These are phyloP conservation scores for Crocuta crocuta DNA, from an alignment of 2,113 vertebrate genomes.

Conservation along the genomic window DNA sequence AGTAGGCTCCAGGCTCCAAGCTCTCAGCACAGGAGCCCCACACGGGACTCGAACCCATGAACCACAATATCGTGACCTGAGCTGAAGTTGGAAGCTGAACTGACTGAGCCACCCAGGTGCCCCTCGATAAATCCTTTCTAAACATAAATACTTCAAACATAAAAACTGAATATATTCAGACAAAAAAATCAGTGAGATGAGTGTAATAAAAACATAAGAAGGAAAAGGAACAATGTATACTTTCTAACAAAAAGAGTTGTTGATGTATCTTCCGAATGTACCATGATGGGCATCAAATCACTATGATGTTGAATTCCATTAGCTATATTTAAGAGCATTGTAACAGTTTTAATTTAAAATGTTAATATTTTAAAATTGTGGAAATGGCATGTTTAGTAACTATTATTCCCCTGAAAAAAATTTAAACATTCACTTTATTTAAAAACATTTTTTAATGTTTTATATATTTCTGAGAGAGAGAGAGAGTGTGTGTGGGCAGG, in stretches of 20 bases:
- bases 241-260: constrained; percentile 24
- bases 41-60: no score
- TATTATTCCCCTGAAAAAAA: constrained; percentile 43
- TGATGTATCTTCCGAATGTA: constrained; percentile 20
- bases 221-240: not conserved
- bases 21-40: no score
- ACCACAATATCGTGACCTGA: no score
- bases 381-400: constrained; percentile 47
- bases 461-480: no score
- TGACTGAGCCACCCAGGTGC: no score
- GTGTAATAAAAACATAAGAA: not conserved
- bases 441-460: no score
- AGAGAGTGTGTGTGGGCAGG: no score
- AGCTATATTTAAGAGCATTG: constrained; percentile 42
- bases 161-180: not conserved
- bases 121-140: not conserved
- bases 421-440: constrained; percentile 44
- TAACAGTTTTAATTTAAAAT: constrained; percentile 54
- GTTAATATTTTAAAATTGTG: constrained; percentile 55
- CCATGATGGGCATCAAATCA: not conserved
- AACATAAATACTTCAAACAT: constrained; percentile 17
- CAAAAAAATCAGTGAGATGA: not conserved
- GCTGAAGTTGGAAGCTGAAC: no score
- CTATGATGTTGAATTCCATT: not conserved
- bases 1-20: no score